Base-by-base conservation (phyloP, 2,888 invertebrate species). In the Eupithecia centaureata region DNA sequence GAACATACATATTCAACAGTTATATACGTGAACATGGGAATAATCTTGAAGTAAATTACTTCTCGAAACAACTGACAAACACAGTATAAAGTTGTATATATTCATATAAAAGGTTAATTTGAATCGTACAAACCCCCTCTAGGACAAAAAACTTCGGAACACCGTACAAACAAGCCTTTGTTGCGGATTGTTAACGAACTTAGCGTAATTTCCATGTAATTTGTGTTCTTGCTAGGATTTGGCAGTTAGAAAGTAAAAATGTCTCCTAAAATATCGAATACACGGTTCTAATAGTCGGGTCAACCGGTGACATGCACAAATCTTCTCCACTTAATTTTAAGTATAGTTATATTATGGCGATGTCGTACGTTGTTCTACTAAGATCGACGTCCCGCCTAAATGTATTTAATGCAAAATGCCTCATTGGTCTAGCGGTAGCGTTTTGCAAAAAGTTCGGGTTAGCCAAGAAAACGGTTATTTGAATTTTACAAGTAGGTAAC, bases 191-290 rank as follows among this genome's bases (percentile, higher is more conserved):
- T 73, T 78, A 83, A 84, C 76, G 81, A 86, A 85, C 85, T 87
- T 86, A 81, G 77, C 79, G 83, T 83, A 82, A 89, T 88, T 88
- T 85, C 83, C 89, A 87, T 87, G 82, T 87, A 86, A 88, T 88
- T 89, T 86, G 84, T 82, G 85, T 85, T 81, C 81, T 77, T 80
- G 76, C 79, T 77, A 76, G 84, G 82, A 81, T 84, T 86, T 82
- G 61, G 78, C 75, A 65, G 79, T 80, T 79, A 77, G 77, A 75
- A 83, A 85, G 83, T 85, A 86, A 86, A 87, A 87, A 87, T 84
- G 32, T 57, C 32, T 28, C 57, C 32, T 57, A n/a, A 22, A 22
- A 57, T 57, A 32, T 4, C 57, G 18, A 33, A 30, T 30, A 56
- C 56, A 57, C 32, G 57, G 57, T 33, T n/a, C 8, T 22, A n/a